Conservation (phyloP, 2,113 vertebrate species). For the Perognathus longimembris region DNA sequence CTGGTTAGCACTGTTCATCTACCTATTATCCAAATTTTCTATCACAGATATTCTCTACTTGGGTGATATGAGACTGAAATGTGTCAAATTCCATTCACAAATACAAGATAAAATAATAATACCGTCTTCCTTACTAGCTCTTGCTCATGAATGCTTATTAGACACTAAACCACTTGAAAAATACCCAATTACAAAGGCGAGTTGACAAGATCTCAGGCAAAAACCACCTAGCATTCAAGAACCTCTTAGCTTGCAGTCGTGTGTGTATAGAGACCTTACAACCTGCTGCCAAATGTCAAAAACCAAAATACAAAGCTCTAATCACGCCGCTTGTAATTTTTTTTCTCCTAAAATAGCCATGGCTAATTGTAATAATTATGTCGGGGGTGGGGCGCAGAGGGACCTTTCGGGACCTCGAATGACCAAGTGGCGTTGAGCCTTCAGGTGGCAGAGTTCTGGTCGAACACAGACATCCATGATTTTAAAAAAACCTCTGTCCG, state of each 20-base stretch:
- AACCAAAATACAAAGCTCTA: neutral
- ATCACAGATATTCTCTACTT: neutral
- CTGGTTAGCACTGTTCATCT: neutral
- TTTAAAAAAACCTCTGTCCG: neutral
- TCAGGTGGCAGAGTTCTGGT: too few species aligned
- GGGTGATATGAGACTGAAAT: neutral
- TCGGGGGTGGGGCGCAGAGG: too few species aligned
- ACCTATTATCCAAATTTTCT: neutral
- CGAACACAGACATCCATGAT: fast-evolving
- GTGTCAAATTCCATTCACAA: neutral
- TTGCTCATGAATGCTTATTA: neutral
- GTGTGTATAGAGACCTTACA: neutral
- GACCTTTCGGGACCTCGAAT: neutral
- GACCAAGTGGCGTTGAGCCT: neutral
- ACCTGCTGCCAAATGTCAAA: neutral
- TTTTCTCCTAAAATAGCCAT: neutral
- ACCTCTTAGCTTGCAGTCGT: too few species aligned
- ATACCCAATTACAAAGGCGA: neutral
- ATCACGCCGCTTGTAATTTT: neutral
- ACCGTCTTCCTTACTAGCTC: neutral
- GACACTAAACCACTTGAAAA: neutral
- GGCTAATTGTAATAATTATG: neutral
- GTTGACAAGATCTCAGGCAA: neutral
- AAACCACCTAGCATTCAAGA: neutral
- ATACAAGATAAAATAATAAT: neutral